Conservation (phyloP, 2,888 invertebrate genomes). For the Rosalia funebris region DNA sequence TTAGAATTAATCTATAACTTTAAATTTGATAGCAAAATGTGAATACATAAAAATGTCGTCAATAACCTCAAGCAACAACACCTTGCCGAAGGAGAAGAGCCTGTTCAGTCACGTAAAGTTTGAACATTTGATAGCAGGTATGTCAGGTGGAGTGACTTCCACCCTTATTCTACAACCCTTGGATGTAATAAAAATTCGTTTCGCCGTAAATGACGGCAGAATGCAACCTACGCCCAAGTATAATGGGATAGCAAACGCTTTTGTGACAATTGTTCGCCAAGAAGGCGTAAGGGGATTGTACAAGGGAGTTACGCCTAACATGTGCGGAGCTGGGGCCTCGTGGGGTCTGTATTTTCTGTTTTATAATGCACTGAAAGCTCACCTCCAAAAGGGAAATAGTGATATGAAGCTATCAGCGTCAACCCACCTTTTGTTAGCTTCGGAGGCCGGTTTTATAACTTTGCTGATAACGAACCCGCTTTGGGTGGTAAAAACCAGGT, state of each 20-base stretch:
- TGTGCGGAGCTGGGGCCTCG: constrained; percentile 94
- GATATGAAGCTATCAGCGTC: constrained; percentile 82
- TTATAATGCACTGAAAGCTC: constrained; percentile 92
- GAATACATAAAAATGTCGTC: constrained; percentile 27
- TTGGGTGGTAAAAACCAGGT: constrained; percentile 98
- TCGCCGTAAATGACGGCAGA: constrained; percentile 97
- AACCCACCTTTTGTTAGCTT: constrained; percentile 89
- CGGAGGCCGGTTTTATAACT: constrained; percentile 89
- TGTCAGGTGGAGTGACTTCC: constrained; percentile 94
- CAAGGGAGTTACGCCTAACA: constrained; percentile 96
- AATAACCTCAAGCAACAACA: constrained; percentile 11
- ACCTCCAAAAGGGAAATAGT: constrained; percentile 86
- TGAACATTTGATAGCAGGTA: constrained; percentile 95
- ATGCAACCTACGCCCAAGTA: constrained; percentile 84
- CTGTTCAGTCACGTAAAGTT: constrained; percentile 77
- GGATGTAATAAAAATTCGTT: constrained; percentile 97
- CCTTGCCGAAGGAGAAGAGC: constrained; percentile 16
- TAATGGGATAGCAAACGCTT: constrained; percentile 81
- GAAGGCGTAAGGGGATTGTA: constrained; percentile 93
- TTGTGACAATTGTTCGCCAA: constrained; percentile 83
- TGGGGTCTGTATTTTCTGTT: constrained; percentile 99
- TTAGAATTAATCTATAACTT: too few species aligned
- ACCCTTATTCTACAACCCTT: constrained; percentile 94
- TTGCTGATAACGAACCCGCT: constrained; percentile 95
- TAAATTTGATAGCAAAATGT: constrained; percentile 1